Conservation (phyloP, 1,140 invertebrate species). For the Calliopsis andreniformis region DNA sequence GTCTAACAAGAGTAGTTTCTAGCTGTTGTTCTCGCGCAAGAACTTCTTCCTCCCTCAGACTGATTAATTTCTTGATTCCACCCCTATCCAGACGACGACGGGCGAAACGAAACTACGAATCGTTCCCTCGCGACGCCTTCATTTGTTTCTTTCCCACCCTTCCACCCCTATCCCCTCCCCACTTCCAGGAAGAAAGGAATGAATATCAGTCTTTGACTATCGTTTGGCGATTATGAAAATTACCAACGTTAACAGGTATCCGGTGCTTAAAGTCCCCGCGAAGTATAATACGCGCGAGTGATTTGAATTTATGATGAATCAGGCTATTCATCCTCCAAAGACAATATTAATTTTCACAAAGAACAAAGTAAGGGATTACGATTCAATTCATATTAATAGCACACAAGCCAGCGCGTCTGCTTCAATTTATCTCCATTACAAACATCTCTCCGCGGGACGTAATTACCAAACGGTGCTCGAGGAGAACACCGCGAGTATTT, state of each 20-base stretch:
- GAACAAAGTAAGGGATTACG: neutral
- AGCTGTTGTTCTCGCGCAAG: conserved; percentile 20
- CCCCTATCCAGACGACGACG: neutral
- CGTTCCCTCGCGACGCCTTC: neutral
- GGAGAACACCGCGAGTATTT: neutral
- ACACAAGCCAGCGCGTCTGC: neutral
- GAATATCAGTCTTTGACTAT: conserved; percentile 27
- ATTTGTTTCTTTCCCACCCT: neutral
- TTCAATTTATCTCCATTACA: conserved; percentile 27
- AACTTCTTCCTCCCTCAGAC: neutral
- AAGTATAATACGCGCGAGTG: conserved; percentile 14
- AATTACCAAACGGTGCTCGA: neutral
- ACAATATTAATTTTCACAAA: conserved; percentile 35
- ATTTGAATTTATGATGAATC: conserved; percentile 40
- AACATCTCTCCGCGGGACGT: neutral
- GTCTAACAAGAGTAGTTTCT: conserved; percentile 26
- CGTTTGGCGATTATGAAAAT: conserved; percentile 48
- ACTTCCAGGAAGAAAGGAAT: conserved; percentile 5
- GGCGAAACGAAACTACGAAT: neutral
- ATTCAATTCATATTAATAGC: conserved; percentile 40
- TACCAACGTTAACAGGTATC: conserved; percentile 25
- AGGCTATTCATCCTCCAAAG: conserved; percentile 31
- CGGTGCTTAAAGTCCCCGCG: neutral
- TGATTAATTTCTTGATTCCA: conserved; percentile 49
- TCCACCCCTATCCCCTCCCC: too few relatives aligned